Base-by-base conservation (phyloP, 1,140 invertebrate species). In the Mercenaria mercenaria region DNA sequence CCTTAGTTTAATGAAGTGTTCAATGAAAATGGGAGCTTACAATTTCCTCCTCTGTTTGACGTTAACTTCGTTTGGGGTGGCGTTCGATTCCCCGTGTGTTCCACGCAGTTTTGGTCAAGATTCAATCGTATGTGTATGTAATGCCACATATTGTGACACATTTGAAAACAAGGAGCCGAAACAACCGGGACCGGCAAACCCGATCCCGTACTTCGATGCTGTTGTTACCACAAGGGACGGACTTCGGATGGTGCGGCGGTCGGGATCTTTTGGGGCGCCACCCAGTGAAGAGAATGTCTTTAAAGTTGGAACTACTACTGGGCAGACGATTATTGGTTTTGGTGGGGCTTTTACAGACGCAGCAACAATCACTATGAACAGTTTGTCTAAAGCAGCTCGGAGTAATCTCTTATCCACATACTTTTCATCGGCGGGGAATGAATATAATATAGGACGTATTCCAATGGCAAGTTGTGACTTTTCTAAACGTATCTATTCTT, bases 281-380 rank as follows among this genome's bases (percentile, higher is more conserved):
- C 0, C n/a, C 3, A 13, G 26, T 47, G 76, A 47, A 50, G 37
- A 83, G 39, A 29, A 74, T 43, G 37, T 76, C 1, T 84, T 74
- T 61, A 67, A 92, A 34, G 88, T 90, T 20, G 80, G 43, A 26
- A 93, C 90, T 76, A 88, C 80, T 23, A 94, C 91, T 3, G 93
- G 91, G 26, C 94, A 97, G 92, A 95, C 90, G 26, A 95, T 97
- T 26, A 88, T 97, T 80, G 98, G 98, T 0, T 99, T 98, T 94
- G 98, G 98, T 0, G 98, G 98, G 23, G 98, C 98, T 0, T 98
- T 99, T 89, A 99, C 98, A 0, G 98, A 99, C 95, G 96, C 98
- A 0, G 97, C 97, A 1, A 97, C 97, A 0, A 97, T 98, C n/a
- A 98, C 99, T 92, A 97, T 98, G 87, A 96, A 96, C 0, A 97